Conservation (phyloP, 2,113 vertebrate genomes). For the Lucifuga dentata region DNA sequence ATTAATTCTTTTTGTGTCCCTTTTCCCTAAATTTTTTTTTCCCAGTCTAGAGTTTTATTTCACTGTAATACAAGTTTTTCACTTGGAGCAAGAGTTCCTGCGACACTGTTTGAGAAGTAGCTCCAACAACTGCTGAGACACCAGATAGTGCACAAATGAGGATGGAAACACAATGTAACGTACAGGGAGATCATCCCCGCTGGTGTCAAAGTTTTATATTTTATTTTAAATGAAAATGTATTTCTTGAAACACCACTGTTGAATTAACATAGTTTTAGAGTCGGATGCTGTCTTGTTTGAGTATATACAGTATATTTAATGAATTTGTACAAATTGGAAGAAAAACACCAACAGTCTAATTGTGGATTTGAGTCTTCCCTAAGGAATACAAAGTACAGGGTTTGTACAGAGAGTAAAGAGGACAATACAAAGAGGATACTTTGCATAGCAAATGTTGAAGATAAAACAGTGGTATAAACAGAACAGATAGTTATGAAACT, state of each 20-base stretch:
- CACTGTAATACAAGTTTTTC: conserved; percentile 53
- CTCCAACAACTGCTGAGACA: conserved; percentile 24
- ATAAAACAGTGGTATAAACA: too few relatives aligned
- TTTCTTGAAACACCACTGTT: conserved; percentile 5
- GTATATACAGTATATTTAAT: too few relatives aligned
- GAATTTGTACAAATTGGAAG: too few relatives aligned
- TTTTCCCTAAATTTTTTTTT: conserved; percentile 22
- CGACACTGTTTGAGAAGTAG: conserved; percentile 35
- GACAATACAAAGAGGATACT: too few relatives aligned
- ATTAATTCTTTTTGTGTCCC: conserved; percentile 54
- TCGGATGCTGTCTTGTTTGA: too few relatives aligned
- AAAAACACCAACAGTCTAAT: too few relatives aligned
- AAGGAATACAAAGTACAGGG: too few relatives aligned
- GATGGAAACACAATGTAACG: conserved; percentile 8
- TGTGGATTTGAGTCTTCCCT: too few relatives aligned
- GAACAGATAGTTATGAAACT: too few relatives aligned
- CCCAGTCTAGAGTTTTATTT: conserved; percentile 50
- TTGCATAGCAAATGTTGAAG: too few relatives aligned
- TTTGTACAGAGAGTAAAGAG: too few relatives aligned
- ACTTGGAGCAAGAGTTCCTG: conserved; percentile 27
- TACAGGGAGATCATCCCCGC: conserved; percentile 22
- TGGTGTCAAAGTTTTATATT: conserved; percentile 28
- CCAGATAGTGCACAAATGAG: conserved; percentile 38
- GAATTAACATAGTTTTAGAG: too few relatives aligned
- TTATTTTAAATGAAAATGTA: conserved; percentile 34